Conservation (phyloP, 1,140 invertebrate species). For the Nilaparvata lugens region DNA sequence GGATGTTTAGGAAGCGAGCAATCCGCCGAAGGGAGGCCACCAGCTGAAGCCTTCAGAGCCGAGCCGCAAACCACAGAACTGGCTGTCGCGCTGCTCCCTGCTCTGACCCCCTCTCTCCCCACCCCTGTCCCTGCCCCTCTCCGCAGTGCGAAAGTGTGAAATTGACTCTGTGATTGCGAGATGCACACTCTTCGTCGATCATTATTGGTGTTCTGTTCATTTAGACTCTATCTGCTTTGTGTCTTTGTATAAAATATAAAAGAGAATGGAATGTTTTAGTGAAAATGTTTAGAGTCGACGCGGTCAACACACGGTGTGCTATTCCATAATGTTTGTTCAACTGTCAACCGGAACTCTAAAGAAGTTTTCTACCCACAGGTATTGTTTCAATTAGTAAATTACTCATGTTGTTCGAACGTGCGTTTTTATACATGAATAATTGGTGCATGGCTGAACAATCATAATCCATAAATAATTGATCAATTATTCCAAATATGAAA, state of each 20-base stretch:
- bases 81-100: constrained; percentile 60
- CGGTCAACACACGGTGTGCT: neutral
- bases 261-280: neutral
- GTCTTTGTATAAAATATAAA: constrained; percentile 1
- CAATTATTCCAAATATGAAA: too few species aligned
- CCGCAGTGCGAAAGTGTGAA: neutral
- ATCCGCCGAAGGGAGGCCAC: constrained; percentile 65
- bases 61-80: constrained; percentile 59
- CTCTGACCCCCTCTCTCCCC: constrained; percentile 50
- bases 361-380: too few species aligned
- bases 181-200: neutral
- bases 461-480: too few species aligned
- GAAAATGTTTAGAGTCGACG: neutral
- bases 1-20: constrained; percentile 63
- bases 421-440: too few species aligned
- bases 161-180: constrained; percentile 2
- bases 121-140: neutral
- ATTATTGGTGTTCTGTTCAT: constrained; percentile 1
- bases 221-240: constrained; percentile 1
- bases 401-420: too few species aligned
- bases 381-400: too few species aligned
- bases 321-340: too few species aligned
- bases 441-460: too few species aligned
- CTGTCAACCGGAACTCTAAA: too few species aligned
- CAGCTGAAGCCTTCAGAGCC: constrained; percentile 59